Base-by-base conservation (phyloP, 2,888 invertebrate genomes). In the Cremastobaeus sp. region DNA sequence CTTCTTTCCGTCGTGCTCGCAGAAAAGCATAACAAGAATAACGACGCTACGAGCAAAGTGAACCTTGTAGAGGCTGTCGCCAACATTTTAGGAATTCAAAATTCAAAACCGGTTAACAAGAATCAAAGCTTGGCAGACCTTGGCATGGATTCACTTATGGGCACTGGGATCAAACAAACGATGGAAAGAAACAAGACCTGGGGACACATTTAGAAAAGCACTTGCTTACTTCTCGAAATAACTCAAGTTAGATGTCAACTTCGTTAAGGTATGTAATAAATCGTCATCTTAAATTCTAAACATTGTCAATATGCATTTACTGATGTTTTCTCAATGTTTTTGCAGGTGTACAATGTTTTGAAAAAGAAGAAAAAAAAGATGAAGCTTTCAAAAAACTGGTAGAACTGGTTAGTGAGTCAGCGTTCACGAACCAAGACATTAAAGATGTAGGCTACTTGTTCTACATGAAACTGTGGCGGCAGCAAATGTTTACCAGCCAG, bases 81-180 rank as follows among this genome's bases (percentile, higher is more conserved):
- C 47, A 96, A 97, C 86, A 96, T 98, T 82, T 89, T 98, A 54
- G 95, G 95, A 70, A 92, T 99, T 82, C 96, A 97, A 87, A 97
- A 99, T 83, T 89, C 93, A 0, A 92, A 91, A 78, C 93, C 94
- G 73, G 91, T 98, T 21, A 92, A 95, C 73, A 90, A 92, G 35
- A 91, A 91, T 20, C 92, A 94, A 2, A 94, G 93, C 35, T 89
- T 99, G 43, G 96, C 96, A 20, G 99, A 99, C 88, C 91, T 99
- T 34, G 99, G 99, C 72, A 96, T 99, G 93, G 99, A 99, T 87
- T 98, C 98, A 1, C 89, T 99, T 78, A 99, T 99, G 99, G 98
- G 98, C 41, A 97, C 99, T 1, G 99, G 99, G 90, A 97, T 99
- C 84, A 98, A 98, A 88, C 98, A 98, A 89, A 95, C 96, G 0